Conservation (phyloP, 2,113 vertebrate species). For the Maccullochella peelii region DNA sequence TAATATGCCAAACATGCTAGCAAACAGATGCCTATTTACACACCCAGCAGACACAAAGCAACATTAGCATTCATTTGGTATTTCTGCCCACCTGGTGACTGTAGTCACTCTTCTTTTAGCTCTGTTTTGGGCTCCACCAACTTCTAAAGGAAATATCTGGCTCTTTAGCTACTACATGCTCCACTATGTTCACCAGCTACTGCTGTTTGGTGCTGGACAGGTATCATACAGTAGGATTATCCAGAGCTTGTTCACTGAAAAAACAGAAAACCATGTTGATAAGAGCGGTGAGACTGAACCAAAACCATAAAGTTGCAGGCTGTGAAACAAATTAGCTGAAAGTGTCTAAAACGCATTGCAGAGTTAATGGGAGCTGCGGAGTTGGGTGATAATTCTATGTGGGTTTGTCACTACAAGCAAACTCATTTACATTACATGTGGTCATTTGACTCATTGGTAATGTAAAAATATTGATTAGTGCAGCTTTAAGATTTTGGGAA, state of each 20-base stretch:
- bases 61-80: neutral
- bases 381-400: neutral
- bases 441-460: neutral
- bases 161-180: neutral
- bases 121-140: neutral
- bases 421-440: neutral
- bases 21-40: neutral
- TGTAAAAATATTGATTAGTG: neutral
- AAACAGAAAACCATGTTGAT: neutral
- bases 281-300: neutral
- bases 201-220: neutral
- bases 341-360: neutral
- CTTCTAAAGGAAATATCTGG: neutral
- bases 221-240: neutral
- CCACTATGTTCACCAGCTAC: neutral
- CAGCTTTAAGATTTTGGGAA: neutral
- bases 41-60: neutral
- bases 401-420: neutral
- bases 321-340: neutral
- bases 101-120: neutral
- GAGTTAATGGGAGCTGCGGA: neutral
- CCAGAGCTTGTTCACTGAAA: neutral
- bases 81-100: neutral
- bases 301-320: neutral
- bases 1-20: neutral